Evolutionary conservation across 2,113 vertebrate genomes (phyloP).

Genomic region (Amia ocellicauda): DNA sequence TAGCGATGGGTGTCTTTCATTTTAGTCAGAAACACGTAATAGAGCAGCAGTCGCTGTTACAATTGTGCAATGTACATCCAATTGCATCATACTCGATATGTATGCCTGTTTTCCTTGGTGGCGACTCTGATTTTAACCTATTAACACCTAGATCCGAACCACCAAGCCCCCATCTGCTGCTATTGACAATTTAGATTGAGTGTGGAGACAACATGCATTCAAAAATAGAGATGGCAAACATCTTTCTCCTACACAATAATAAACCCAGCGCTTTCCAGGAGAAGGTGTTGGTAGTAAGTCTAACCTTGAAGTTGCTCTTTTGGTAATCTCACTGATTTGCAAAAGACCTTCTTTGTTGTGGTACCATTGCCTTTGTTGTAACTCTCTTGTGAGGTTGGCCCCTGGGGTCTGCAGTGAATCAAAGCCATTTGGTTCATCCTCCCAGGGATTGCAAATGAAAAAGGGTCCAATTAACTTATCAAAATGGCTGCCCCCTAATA

Average conservation of each 20-base stretch:
- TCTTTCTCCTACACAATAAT: not conserved
- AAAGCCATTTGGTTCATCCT: conserved; percentile 26
- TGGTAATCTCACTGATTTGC: not conserved
- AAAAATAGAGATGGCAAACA: not conserved
- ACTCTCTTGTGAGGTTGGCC: conserved; percentile 29
- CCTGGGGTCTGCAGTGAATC: conserved; percentile 31
- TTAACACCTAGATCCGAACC: too few relatives aligned
- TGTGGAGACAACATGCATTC: too few relatives aligned
- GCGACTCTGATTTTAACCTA: too few relatives aligned
- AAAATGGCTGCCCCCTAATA: conserved; percentile 41
- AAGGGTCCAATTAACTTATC: conserved; percentile 56
- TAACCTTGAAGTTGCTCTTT: not conserved
- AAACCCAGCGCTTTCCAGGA: not conserved
- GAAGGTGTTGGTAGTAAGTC: not conserved
- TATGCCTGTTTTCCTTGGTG: too few relatives aligned
- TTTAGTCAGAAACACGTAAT: too few relatives aligned
- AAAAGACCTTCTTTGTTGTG: conserved; percentile 14
- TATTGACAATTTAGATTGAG: too few relatives aligned
- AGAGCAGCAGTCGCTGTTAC: too few relatives aligned
- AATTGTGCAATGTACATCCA: too few relatives aligned
- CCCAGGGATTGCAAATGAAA: conserved; percentile 35
- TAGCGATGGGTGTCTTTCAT: too few relatives aligned
- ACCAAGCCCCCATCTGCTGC: too few relatives aligned
- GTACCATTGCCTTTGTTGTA: conserved; percentile 30
- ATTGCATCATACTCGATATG: too few relatives aligned